Base-by-base conservation (phyloP, 53 echinoderm and acorn worm species). In the Pentamera pediparva region DNA sequence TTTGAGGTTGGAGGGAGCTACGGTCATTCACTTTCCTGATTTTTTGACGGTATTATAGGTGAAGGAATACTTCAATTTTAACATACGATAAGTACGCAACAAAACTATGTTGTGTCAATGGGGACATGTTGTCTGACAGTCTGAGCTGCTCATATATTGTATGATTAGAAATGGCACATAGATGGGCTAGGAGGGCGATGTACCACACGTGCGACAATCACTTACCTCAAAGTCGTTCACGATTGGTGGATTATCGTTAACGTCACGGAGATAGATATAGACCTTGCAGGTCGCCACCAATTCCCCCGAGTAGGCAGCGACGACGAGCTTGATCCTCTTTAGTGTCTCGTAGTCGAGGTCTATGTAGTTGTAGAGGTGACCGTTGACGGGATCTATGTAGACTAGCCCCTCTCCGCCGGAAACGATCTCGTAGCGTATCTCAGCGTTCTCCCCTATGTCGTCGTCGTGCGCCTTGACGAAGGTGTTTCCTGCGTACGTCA, bases 301-400 rank as follows among this genome's bases (percentile, higher is more conserved):
- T 28, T 84, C 80, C 3, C 84, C 92, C 13, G 92, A 91, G 47
- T 75, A 89, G 12, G 89, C 93, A 40, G 79, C 84, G 22, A 92
- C 62, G 41, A 89, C 74, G 17, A 92, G 83, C 27, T 86, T 79
- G 37, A 92, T 78, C 53, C 83, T 85, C 53, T 80, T 83, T 30
- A 81, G 41, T 34, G 80, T 83, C 58, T 92, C 93, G 62, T 86
- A 92, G 71, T 92, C 93, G 6, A 92, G 83, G 39, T 75, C 75
- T 17, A 74, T 39, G 2, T 47, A 40, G 70, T 92, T 92, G 65
- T 76, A 80, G 5, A 93, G 41, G 26, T 84, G 84, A 6, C 93
- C 93, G 10, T 58, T 81, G 12, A 62, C 41, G 20, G 56, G 69
- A 30, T 89, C 89, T 34, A 93, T 86, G 31, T 75, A 77, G 21